Evolutionary conservation across 2,888 invertebrate species (phyloP).

Genomic region (Hydropsyche betteni): DNA sequence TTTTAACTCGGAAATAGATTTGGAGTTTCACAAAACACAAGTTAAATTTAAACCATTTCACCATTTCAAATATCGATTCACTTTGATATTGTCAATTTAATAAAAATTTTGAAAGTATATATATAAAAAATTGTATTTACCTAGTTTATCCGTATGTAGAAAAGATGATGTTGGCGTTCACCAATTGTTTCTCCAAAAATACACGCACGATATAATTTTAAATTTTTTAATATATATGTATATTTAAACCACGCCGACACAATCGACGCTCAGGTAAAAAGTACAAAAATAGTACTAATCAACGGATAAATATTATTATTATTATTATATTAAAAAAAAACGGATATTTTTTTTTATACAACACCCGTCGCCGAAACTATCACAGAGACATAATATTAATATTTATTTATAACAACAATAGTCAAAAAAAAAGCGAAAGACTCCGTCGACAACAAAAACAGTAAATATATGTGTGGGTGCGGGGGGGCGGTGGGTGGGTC

Average conservation of each 20-base stretch:
- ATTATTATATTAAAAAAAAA: constrained; percentile 1
- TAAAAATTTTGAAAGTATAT: not conserved
- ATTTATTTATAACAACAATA: not conserved
- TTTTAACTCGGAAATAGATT: constrained; percentile 44
- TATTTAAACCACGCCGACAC: too few species aligned
- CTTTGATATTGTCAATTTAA: not conserved
- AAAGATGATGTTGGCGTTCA: not conserved
- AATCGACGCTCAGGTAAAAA: constrained; percentile 35
- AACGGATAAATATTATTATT: constrained; percentile 27
- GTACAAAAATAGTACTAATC: constrained; percentile 50
- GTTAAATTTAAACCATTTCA: not conserved
- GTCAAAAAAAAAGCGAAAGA: too few species aligned
- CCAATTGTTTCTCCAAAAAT: not conserved
- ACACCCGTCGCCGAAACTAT: constrained; percentile 6
- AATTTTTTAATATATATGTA: too few species aligned
- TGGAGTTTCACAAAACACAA: not conserved
- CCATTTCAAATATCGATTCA: too few species aligned
- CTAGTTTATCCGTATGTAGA: constrained; percentile 4
- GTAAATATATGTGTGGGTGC: not conserved
- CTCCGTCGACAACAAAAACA: too few species aligned
- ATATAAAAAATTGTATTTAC: constrained; percentile 22
- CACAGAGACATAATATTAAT: constrained; percentile 24
- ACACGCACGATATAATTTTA: constrained; percentile 3
- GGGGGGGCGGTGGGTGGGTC: not conserved
- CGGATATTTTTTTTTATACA: not conserved